Evolutionary conservation across 2,888 invertebrate genomes (phyloP).

Genomic region (Macrosiphum euphorbiae): DNA sequence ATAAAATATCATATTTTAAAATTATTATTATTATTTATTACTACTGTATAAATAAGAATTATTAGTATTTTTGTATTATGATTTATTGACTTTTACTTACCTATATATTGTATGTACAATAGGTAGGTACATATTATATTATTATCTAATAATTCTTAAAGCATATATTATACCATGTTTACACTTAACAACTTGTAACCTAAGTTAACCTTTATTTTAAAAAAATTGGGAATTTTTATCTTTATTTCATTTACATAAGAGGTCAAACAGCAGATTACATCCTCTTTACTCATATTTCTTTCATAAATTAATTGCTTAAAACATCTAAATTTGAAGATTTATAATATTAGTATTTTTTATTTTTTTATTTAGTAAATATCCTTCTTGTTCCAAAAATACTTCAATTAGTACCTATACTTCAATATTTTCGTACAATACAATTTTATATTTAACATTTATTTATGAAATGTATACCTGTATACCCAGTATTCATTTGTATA

Average conservation of each 20-base stretch:
- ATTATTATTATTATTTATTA: neutral
- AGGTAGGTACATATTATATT: neutral
- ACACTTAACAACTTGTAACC: constrained; percentile 6
- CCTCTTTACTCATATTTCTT: neutral
- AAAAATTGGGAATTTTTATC: neutral
- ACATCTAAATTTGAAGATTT: neutral
- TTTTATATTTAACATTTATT: neutral
- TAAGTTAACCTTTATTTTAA: constrained; percentile 18
- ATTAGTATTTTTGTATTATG: neutral
- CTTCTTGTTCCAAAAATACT: neutral
- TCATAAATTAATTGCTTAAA: neutral
- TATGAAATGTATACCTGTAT: neutral
- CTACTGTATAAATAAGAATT: neutral
- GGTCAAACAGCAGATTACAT: neutral
- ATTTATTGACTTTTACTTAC: neutral
- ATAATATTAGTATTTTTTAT: neutral
- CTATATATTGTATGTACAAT: neutral
- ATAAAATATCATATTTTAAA: neutral
- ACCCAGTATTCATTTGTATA: no score
- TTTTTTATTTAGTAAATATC: neutral
- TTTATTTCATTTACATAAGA: neutral
- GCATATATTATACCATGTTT: neutral
- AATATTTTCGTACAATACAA: neutral
- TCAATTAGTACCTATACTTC: neutral
- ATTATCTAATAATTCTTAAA: neutral